These are phyloP conservation scores for Cecidostiba fungosa DNA, from an alignment of 2,888 invertebrate genomes.

Conservation along the genomic window DNA sequence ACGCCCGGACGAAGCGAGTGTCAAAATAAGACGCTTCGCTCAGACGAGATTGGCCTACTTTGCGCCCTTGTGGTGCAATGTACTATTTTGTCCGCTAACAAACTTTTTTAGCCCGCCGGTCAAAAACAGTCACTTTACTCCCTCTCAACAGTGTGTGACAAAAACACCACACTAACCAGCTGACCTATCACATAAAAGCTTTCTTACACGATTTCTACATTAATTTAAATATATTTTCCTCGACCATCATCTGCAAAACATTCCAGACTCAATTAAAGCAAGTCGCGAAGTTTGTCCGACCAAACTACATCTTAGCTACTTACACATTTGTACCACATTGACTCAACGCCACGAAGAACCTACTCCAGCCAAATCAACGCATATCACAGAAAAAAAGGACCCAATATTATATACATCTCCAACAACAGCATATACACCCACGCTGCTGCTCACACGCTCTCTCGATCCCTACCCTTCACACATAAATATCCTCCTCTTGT, in stretches of 20 bases:
- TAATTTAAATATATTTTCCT: background rate
- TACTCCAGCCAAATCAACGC: background rate
- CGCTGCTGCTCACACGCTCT: background rate
- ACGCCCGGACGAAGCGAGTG: too few relatives aligned
- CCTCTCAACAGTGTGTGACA: too few relatives aligned
- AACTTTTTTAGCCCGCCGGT: too few relatives aligned
- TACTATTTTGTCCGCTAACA: too few relatives aligned
- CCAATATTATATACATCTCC: background rate
- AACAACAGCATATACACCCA: background rate
- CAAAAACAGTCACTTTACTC: too few relatives aligned
- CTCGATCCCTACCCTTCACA: slow-evolving; percentile 1
- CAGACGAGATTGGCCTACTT: too few relatives aligned
- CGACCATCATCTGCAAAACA: background rate
- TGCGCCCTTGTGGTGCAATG: too few relatives aligned
- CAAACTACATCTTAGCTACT: slow-evolving; percentile 44
- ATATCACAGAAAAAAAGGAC: background rate
- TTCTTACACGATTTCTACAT: background rate
- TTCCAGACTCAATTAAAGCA: background rate
- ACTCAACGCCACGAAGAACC: background rate
- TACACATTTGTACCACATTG: background rate
- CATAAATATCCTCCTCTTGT: background rate
- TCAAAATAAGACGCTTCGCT: too few relatives aligned
- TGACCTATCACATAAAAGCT: too few relatives aligned
- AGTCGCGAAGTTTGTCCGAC: slow-evolving; percentile 23
- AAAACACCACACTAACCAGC: too few relatives aligned